Percentiles rank a stretch among this genome's conserved stretches.
These are phyloP conservation scores for Xiphorhynchus erythropygius DNA, from an alignment of 2,797 vertebrate species.

Conservation along the genomic window DNA sequence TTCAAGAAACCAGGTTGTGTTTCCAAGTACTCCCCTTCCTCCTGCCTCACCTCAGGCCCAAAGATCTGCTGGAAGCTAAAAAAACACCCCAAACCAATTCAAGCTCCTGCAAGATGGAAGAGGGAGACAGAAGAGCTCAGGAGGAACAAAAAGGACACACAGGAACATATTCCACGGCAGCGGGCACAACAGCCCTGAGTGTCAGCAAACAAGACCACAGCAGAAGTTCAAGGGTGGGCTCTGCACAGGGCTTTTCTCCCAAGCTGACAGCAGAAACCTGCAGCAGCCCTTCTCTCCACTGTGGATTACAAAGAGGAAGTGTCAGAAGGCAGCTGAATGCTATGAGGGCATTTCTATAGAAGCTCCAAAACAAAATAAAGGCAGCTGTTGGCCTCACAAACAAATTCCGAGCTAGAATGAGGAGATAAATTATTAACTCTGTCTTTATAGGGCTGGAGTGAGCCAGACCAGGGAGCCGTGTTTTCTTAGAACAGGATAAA, in stretches of 20 bases:
- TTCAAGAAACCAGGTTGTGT: not conserved
- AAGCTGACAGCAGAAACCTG: not conserved
- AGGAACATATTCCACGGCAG: not conserved
- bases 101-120: not conserved
- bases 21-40: not conserved
- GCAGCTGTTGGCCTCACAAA: not conserved
- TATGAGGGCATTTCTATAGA: not conserved
- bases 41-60: not conserved
- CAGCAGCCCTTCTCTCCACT: not conserved
- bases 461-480: rapidly evolving
- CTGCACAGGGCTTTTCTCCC: not conserved
- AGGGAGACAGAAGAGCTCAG: not conserved
- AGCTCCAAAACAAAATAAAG: not conserved
- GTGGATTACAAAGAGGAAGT: not conserved
- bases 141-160: not conserved
- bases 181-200: not conserved
- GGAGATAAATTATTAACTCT: not conserved
- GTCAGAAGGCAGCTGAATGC: not conserved
- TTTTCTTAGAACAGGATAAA: not conserved
- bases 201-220: not conserved
- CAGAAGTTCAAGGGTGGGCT: not conserved
- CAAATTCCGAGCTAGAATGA: not conserved
- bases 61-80: not conserved
- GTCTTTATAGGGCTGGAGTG: not conserved
- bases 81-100: not conserved